Conservation (phyloP, 30 jellyfish, hydroid and myxozoan genomes). For the Aurelia coerulea region DNA sequence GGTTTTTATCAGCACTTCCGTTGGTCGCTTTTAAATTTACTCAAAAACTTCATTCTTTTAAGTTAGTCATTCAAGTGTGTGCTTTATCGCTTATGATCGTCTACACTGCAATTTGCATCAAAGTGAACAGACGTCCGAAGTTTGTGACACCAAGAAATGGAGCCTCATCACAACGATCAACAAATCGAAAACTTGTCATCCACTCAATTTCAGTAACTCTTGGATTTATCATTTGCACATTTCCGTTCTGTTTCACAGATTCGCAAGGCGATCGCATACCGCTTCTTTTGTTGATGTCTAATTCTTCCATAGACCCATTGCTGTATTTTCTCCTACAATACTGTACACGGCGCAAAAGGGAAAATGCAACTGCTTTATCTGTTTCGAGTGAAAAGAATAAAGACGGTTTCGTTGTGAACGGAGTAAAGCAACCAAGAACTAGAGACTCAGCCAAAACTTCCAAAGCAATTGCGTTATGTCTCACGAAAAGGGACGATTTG, state of each 20-base stretch:
- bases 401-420: too few species aligned
- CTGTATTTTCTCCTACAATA: too few species aligned
- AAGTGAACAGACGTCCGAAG: background rate
- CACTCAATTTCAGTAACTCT: constrained; percentile 15
- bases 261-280: too few species aligned
- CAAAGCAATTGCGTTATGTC: too few species aligned
- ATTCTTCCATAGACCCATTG: too few species aligned
- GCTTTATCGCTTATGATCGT: background rate
- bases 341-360: too few species aligned
- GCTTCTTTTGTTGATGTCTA: too few species aligned
- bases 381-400: too few species aligned
- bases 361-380: too few species aligned
- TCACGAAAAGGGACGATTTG: too few species aligned
- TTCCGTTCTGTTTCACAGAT: constrained; percentile 3
- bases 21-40: background rate
- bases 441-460: too few species aligned
- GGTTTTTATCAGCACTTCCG: constrained; percentile 1
- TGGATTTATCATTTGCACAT: constrained; percentile 5
- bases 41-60: background rate
- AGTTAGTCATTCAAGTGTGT: background rate
- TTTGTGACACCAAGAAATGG: background rate
- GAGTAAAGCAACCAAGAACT: too few species aligned
- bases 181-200: background rate
- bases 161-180: background rate
- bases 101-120: constrained; percentile 22